Percentiles rank a stretch among this genome's conserved stretches.
Evolutionary conservation across 2,797 vertebrate genomes (phyloP).

Genomic region (Acrossocheilus fasciatus): DNA sequence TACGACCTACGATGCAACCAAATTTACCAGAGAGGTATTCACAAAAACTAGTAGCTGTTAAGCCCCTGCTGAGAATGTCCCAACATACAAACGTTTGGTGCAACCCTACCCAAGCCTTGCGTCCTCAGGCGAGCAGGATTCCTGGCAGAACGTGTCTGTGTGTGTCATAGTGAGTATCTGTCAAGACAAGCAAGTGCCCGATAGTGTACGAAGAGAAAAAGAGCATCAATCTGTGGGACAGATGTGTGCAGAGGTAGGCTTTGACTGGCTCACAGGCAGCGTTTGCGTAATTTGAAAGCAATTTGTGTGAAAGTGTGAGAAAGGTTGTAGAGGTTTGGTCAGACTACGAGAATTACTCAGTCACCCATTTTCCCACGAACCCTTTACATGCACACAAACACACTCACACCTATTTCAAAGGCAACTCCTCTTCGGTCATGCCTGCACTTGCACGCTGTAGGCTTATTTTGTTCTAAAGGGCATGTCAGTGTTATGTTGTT

Average conservation of each 20-base stretch:
- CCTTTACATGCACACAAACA: constrained; percentile 18
- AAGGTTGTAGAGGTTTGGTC: constrained; percentile 28
- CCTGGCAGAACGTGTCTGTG: constrained; percentile 22
- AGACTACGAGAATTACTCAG: constrained; percentile 11
- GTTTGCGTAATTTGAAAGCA: constrained; percentile 40
- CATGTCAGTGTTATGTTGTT: constrained; percentile 35
- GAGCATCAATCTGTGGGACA: constrained; percentile 9
- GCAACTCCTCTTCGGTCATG: constrained; percentile 1
- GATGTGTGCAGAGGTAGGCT: constrained; percentile 26
- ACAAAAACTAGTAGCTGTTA: neutral
- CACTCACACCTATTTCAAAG: constrained; percentile 12
- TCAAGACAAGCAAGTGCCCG: constrained; percentile 47
- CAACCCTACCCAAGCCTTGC: neutral
- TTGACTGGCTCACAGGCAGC: neutral
- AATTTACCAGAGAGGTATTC: neutral
- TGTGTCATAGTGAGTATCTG: constrained; percentile 29
- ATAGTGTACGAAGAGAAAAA: constrained; percentile 41
- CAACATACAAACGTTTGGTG: neutral
- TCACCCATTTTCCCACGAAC: constrained; percentile 40
- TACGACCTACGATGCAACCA: neutral
- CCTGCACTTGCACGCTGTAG: constrained; percentile 31
- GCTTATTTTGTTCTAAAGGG: constrained; percentile 31
- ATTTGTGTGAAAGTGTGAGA: constrained; percentile 16
- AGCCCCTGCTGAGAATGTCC: neutral
- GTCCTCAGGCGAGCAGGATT: neutral